A percentile compares a stretch with the other conserved stretches of the same genome.
Conservation (phyloP, 2,888 invertebrate genomes). For the Andricus quercusramuli region DNA sequence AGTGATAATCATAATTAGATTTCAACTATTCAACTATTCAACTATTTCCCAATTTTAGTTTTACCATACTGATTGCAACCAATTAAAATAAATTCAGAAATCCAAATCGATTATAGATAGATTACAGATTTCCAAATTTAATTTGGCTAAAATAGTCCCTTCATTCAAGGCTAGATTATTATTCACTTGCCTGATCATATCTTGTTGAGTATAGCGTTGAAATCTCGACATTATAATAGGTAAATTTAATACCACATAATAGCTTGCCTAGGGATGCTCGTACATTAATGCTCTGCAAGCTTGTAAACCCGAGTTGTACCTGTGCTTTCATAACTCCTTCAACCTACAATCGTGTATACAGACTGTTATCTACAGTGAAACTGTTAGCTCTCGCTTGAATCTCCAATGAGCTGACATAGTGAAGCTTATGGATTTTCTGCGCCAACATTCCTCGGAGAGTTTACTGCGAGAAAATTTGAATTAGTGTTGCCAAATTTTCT, state of each 20-base stretch:
- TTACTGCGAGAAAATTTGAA: background rate
- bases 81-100: too few species aligned
- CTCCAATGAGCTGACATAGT: too few species aligned
- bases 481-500: background rate
- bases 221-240: slow-evolving; percentile 47
- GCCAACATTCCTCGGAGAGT: too few species aligned
- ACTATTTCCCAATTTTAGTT: too few species aligned
- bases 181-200: slow-evolving; percentile 52
- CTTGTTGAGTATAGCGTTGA: slow-evolving; percentile 36
- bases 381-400: background rate
- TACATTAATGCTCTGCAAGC: slow-evolving; percentile 9
- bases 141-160: too few species aligned
- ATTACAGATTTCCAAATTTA: too few species aligned
- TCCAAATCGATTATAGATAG: too few species aligned
- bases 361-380: background rate
- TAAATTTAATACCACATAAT: slow-evolving; percentile 56
- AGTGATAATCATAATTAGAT: too few species aligned
- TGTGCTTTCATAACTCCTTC: background rate
- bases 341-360: background rate
- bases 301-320: slow-evolving; percentile 18
- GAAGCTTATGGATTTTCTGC: too few species aligned
- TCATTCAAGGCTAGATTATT: background rate
- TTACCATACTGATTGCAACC: too few species aligned
- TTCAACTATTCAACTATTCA: too few species aligned
- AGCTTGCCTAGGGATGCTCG: slow-evolving; percentile 24